phyloP scores from a whole-genome alignment of 2,888 invertebrate genomes.

The Heteromyza rotundicornis region DNA sequence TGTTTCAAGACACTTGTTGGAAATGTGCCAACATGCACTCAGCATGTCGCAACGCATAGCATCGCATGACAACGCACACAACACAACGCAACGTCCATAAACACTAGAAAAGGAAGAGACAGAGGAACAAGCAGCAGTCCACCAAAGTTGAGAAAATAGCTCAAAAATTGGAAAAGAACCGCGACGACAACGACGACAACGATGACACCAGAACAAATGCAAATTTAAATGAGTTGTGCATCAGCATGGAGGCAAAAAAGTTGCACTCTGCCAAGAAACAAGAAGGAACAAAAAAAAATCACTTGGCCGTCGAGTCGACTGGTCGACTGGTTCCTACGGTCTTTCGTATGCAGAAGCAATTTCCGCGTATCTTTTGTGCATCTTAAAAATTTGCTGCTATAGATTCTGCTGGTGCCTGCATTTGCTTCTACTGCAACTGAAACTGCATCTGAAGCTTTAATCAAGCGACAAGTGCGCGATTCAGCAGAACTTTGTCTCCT shows the following conservation, averaged over 20 bases:
- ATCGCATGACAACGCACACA: conserved; percentile 5
- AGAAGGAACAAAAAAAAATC: neutral
- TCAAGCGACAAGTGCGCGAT: conserved; percentile 44
- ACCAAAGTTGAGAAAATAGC: neutral
- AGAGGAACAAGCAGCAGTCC: neutral
- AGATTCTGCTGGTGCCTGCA: too few relatives aligned
- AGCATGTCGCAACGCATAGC: neutral
- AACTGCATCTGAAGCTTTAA: conserved; percentile 38
- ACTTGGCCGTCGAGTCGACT: too few relatives aligned
- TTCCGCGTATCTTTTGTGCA: neutral
- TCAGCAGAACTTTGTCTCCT: conserved; percentile 16
- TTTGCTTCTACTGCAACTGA: too few relatives aligned
- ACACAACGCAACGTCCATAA: neutral
- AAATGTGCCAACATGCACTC: conserved; percentile 4
- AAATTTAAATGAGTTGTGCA: conserved; percentile 50
- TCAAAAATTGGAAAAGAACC: neutral
- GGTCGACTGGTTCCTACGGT: neutral
- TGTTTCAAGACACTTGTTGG: conserved; percentile 4
- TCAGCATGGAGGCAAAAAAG: conserved; percentile 17
- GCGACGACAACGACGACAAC: conserved; percentile 14
- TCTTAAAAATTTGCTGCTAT: neutral
- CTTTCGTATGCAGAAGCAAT: neutral
- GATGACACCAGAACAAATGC: conserved; percentile 52
- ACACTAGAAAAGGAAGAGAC: neutral
- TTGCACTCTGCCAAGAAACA: too few relatives aligned